Evolutionary conservation across 2,113 vertebrate genomes (phyloP), one percentile per base, ranked within the genome.

Genomic region (Danionella cerebrum): DNA sequence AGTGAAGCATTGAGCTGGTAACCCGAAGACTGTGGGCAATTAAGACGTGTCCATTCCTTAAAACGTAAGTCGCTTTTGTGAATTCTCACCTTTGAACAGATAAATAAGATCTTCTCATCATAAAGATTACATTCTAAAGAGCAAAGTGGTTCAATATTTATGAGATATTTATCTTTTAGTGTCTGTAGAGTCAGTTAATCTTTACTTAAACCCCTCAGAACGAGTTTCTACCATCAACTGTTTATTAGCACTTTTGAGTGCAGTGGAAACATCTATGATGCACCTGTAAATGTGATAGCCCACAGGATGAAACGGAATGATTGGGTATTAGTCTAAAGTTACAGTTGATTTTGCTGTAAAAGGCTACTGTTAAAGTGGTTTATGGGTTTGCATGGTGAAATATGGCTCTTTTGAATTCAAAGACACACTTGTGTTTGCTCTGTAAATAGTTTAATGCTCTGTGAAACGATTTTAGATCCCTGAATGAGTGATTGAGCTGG

Each of bases 361-460:
- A 70, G 36, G 54, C 50, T 47, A 19, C 50, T 14, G 7, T 66
- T 59, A 60, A 16, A 16, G 9, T 3, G 27, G 35, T 73, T 73
- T 57, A 60, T 19, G 14, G 45, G 54, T 53, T 60, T 64, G 4
- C 25, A 35, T 31, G 53, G 25, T 14, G 9, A 62, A 60, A 50
- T 38, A 54, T 38, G 53, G n/a, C 42, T 57, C 50, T 64, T 10
- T 14, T n/a, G 55, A 58, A 66, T 71, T 67, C 36, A 45, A 73
- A 67, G 27, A 52, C 21, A 6, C n/a, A n/a, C 22, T 24, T 55
- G 42, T 38, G 47, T 70, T 66, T 78, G 59, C 53, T 52, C n/a
- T 69, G 68, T 68, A 74, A 74, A 72, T 38, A 75, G 50, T 54
- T 65, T 38, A 55, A 45, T 50, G 27, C 58, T 54, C 29, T 50